Evolutionary conservation across 2,888 invertebrate genomes (phyloP).

Genomic region (Epistrophe grossulariae): DNA sequence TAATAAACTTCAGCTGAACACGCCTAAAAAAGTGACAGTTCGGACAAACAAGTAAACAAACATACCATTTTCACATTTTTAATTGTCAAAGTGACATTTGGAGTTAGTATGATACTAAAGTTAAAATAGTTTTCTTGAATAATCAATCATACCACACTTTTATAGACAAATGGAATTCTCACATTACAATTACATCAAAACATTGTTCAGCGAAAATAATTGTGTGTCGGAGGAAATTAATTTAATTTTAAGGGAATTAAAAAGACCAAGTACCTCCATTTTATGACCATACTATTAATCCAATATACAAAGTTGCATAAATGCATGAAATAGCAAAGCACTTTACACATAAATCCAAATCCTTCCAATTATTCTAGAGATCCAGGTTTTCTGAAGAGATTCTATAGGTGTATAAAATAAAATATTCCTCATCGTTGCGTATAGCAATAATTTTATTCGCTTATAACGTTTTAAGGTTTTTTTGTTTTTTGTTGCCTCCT

Average conservation of each 20-base stretch:
- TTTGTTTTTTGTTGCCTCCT: conserved; percentile 36
- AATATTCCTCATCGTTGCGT: conserved; percentile 55
- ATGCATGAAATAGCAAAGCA: not conserved
- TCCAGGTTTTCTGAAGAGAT: not conserved
- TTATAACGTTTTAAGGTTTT: conserved; percentile 20
- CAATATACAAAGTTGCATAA: not conserved
- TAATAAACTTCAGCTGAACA: too few relatives aligned
- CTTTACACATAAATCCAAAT: not conserved
- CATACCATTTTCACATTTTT: too few relatives aligned
- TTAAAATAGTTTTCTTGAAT: too few relatives aligned
- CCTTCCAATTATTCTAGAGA: not conserved
- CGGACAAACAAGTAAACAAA: too few relatives aligned
- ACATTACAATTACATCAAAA: too few relatives aligned
- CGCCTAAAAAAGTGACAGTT: too few relatives aligned
- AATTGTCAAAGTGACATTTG: too few relatives aligned
- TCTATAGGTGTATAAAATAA: conserved; percentile 45
- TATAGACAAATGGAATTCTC: too few relatives aligned
- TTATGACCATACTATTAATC: not conserved
- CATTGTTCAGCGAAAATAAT: not conserved
- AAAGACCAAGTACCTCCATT: not conserved
- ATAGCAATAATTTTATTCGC: conserved; percentile 49
- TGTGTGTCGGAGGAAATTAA: not conserved
- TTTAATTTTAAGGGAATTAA: not conserved
- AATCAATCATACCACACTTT: too few relatives aligned
- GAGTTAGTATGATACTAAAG: too few relatives aligned